Evolutionary conservation across 2,113 vertebrate species (phyloP).

Genomic region (Thalassoma bifasciatum): DNA sequence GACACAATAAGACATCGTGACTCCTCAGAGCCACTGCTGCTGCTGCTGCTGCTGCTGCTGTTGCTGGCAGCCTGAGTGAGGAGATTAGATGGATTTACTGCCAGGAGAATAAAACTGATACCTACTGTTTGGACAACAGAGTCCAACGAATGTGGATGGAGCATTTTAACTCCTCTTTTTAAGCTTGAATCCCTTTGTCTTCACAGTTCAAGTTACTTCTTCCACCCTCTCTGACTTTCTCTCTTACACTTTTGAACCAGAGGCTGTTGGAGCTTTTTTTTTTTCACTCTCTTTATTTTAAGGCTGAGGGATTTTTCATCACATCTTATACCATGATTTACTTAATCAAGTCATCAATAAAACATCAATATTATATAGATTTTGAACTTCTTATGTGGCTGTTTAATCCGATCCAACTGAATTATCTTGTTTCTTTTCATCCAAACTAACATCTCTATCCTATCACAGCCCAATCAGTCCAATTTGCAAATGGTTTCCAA

Average conservation of each 20-base stretch:
- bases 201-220: constrained; percentile 2
- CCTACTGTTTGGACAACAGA: neutral
- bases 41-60: constrained; percentile 10
- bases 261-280: neutral
- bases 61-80: constrained; percentile 4
- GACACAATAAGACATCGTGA: constrained; percentile 41
- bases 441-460: too few relatives aligned
- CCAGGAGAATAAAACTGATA: constrained; percentile 29
- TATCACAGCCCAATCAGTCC: too few relatives aligned
- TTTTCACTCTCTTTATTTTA: neutral
- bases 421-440: too few relatives aligned
- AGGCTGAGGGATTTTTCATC: neutral
- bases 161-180: neutral
- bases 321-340: neutral
- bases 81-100: constrained; percentile 29
- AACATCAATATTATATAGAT: too few relatives aligned
- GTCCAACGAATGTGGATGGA: neutral
- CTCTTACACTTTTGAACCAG: constrained; percentile 6
- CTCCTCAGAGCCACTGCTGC: constrained; percentile 25
- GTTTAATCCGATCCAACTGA: too few relatives aligned
- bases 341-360: neutral
- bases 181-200: neutral
- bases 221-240: constrained; percentile 8
- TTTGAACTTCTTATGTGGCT: too few relatives aligned
- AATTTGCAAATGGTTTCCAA: too few relatives aligned